Evolutionary conservation across 2,113 vertebrate species (phyloP).

Genomic region (Macrotis lagotis): DNA sequence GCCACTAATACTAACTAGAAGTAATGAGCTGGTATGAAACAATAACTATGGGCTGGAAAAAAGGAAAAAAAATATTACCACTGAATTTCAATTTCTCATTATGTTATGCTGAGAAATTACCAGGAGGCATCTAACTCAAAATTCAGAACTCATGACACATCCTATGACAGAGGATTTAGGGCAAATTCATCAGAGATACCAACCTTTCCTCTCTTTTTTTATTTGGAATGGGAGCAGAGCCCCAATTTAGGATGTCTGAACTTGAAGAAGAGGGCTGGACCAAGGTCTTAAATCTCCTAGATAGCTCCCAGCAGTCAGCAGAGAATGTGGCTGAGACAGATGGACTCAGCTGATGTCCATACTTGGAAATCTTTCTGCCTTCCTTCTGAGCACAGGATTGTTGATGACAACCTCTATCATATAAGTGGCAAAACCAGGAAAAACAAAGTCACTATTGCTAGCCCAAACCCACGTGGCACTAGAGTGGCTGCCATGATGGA

Average conservation of each 20-base stretch:
- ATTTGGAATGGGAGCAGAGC: background rate
- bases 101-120: conserved; percentile 63
- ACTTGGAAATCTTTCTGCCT: conserved; percentile 57
- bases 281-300: background rate
- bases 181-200: conserved; percentile 27
- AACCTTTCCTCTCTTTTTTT: background rate
- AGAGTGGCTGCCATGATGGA: background rate
- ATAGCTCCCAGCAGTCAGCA: conserved; percentile 6
- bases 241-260: background rate
- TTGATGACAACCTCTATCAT: conserved; percentile 14
- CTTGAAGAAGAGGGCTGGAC: background rate
- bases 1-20: conserved; percentile 50
- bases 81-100: conserved; percentile 43
- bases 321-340: background rate
- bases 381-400: conserved; percentile 18
- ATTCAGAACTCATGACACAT: conserved; percentile 24
- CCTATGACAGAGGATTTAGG: conserved; percentile 22
- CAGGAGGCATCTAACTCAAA: conserved; percentile 41
- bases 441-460: background rate
- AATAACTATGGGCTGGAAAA: conserved; percentile 55
- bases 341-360: conserved; percentile 23
- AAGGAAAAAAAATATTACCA: background rate
- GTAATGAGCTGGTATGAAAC: conserved; percentile 54
- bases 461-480: background rate
- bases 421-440: conserved; percentile 1